Percentiles rank a stretch among this genome's conserved stretches.
Conservation (phyloP, 2,888 invertebrate genomes). For the Hybos culiciformis region DNA sequence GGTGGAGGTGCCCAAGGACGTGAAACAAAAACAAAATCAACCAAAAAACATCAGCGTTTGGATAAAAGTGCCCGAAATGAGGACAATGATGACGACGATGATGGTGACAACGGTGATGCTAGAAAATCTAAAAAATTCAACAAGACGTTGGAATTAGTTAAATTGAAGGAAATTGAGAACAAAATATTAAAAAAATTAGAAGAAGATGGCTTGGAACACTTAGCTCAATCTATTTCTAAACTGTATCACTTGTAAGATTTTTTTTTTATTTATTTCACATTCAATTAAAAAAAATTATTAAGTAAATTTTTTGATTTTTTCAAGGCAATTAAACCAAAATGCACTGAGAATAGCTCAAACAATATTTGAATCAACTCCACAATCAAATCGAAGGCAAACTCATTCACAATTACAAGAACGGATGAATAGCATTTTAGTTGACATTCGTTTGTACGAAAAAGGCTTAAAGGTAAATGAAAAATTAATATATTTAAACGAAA, state of each 20-base stretch:
- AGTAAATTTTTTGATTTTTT: constrained; percentile 19
- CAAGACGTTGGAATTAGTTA: constrained; percentile 47
- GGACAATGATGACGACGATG: constrained; percentile 40
- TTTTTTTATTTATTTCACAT: background rate
- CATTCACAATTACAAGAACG: constrained; percentile 73
- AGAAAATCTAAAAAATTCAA: constrained; percentile 10
- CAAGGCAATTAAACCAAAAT: constrained; percentile 49
- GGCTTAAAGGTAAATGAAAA: constrained; percentile 43
- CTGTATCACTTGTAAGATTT: constrained; percentile 48
- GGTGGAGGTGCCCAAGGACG: constrained; percentile 88
- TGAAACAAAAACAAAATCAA: constrained; percentile 88
- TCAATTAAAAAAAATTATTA: background rate
- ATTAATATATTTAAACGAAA: background rate
- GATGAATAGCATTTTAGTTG: constrained; percentile 58
- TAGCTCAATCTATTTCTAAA: constrained; percentile 52
- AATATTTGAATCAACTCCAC: constrained; percentile 58
- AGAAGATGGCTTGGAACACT: constrained; percentile 58
- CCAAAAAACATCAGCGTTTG: constrained; percentile 57
- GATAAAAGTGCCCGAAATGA: constrained; percentile 49
- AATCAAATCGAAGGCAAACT: constrained; percentile 59
- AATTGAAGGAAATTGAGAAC: constrained; percentile 50
- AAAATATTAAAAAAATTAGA: constrained; percentile 47
- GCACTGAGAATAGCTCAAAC: constrained; percentile 56
- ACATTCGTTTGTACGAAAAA: constrained; percentile 67
- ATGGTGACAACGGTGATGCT: constrained; percentile 25